Conservation (phyloP, 1,140 invertebrate species). For the Acarapis woodi region DNA sequence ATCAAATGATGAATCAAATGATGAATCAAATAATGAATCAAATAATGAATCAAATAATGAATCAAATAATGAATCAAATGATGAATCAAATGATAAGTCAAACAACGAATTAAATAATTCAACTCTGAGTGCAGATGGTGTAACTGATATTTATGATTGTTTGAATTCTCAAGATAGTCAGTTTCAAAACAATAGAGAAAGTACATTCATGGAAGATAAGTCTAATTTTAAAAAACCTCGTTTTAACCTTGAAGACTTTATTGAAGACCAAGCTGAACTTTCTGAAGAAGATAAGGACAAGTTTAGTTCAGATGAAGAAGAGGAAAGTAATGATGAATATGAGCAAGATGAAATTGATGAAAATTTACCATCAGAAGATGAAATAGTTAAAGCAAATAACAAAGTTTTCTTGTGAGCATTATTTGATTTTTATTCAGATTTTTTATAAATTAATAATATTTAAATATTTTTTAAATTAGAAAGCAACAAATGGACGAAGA, state of each 20-base stretch:
- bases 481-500: conserved; percentile 46
- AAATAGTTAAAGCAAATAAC: conserved; percentile 19
- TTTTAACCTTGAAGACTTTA: conserved; percentile 21
- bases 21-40: neutral
- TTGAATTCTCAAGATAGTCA: neutral
- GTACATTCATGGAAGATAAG: conserved; percentile 28
- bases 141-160: neutral
- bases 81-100: too few species aligned
- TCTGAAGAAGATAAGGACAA: conserved; percentile 49
- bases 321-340: conserved; percentile 9
- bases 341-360: neutral
- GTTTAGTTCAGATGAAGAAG: conserved; percentile 17
- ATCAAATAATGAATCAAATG: too few species aligned
- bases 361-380: conserved; percentile 12
- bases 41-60: too few species aligned
- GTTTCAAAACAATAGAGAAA: neutral
- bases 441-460: conserved; percentile 1
- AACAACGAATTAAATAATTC: too few species aligned
- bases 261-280: conserved; percentile 55
- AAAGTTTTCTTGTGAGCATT: conserved; percentile 19
- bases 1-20: neutral
- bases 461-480: conserved; percentile 18
- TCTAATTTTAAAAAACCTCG: conserved; percentile 22
- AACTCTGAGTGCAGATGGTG: too few species aligned
- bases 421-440: conserved; percentile 17